Conservation (phyloP, 2,113 vertebrate genomes). For the Cephalophus harveyi region DNA sequence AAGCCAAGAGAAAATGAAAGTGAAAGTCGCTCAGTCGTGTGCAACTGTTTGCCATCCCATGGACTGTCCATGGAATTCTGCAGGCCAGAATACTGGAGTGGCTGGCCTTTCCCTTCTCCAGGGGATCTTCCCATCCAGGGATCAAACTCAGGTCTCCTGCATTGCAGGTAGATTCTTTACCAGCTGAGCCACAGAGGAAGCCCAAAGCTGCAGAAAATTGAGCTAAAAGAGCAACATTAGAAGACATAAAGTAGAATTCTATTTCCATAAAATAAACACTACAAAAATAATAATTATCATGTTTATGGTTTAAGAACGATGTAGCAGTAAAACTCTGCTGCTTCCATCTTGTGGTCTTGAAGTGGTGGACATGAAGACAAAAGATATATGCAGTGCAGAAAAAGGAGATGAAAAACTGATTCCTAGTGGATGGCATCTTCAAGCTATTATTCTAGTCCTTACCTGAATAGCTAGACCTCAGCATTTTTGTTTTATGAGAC, state of each 20-base stretch:
- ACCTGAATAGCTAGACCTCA: not conserved
- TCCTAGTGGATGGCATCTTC: not conserved
- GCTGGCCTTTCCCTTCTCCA: not conserved
- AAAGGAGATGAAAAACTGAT: not conserved
- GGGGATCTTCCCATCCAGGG: not conserved
- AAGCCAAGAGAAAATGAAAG: not conserved
- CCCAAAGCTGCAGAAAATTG: not conserved
- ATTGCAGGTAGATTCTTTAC: not conserved
- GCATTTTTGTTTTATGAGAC: not conserved
- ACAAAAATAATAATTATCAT: not conserved
- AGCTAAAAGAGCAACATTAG: not conserved
- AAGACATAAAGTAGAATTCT: not conserved
- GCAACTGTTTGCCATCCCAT: not conserved
- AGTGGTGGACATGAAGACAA: not conserved
- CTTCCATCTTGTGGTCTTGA: not conserved
- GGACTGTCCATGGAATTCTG: not conserved
- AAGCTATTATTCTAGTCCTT: not conserved
- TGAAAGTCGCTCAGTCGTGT: accelerated
- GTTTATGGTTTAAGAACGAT: not conserved
- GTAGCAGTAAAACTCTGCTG: not conserved
- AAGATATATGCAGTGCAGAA: not conserved
- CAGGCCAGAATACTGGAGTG: not conserved
- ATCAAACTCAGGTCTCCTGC: not conserved
- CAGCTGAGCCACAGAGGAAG: not conserved
- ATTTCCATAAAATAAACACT: no score